Evolutionary conservation across 2,888 invertebrate species (phyloP).

Genomic region (Conomelus anceps): DNA sequence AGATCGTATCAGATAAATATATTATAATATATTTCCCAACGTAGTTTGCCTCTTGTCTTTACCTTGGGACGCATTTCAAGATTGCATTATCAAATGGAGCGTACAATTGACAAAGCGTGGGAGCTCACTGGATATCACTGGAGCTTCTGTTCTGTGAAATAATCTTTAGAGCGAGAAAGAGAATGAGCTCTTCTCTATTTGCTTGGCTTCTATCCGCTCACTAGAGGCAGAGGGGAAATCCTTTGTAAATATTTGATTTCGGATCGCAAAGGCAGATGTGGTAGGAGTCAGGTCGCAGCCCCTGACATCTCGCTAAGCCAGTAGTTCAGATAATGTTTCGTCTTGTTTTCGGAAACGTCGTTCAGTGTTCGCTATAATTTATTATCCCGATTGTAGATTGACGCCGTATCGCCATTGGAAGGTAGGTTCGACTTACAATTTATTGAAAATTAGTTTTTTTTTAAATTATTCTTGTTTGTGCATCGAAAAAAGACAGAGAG

Average conservation of each 20-base stretch:
- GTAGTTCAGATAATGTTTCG: background rate
- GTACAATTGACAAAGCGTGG: background rate
- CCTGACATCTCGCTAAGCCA: background rate
- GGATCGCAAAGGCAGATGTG: background rate
- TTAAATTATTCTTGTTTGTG: background rate
- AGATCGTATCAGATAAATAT: background rate
- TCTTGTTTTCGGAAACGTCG: background rate
- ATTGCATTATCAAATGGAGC: background rate
- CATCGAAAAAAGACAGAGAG: too few species aligned
- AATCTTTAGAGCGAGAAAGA: background rate
- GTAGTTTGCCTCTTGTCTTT: background rate
- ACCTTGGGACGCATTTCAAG: background rate
- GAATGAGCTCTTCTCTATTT: background rate
- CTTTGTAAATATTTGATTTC: conserved; percentile 5
- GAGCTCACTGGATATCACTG: background rate
- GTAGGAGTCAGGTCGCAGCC: background rate
- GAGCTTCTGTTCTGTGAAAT: background rate
- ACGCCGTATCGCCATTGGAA: background rate
- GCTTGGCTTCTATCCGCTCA: background rate
- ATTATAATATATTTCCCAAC: background rate
- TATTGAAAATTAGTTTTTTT: background rate
- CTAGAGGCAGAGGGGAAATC: background rate
- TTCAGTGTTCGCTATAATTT: background rate
- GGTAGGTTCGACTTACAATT: background rate
- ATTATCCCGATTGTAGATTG: background rate